Base-by-base conservation (phyloP, 2,113 vertebrate species). In the Craseonycteris thonglongyai region DNA sequence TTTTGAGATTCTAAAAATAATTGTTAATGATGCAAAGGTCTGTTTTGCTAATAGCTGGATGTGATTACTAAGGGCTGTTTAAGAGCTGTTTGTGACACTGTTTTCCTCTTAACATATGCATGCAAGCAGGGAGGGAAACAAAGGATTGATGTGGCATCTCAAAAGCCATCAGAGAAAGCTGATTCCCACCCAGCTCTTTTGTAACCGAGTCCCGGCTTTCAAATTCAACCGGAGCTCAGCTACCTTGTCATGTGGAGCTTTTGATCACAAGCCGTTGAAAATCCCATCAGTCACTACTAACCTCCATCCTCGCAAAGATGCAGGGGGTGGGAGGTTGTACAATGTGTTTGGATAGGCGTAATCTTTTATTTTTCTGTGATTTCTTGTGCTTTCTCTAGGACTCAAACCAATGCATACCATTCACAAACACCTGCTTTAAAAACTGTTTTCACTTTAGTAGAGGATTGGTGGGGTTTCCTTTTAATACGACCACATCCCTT, bases 361-460 rank as follows among this genome's bases (percentile, higher is more conserved):
- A 82, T 95, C 42, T 97, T 81, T 45, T 66, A 95, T 91, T 95
- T 95, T 95, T 96, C 97, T 91, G 30, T 96, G 76, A 95, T 97
- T 95, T 95, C 94, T 95, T 96, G 94, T 95, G 96, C 83, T 94
- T 95, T 22, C 91, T 97, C 94, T 80, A 96, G 96, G 93, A 92
- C 78, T 95, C 95, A 97, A 96, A 94, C 76, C 38, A 47, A 82
- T 79, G 15, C 54, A 95, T 93, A 92, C 24, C 89, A 93, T 94
- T 59, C 45, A 21, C 49, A 63, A 91, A 81, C 58, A 80, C 56
- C 12, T 5, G 0, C 13, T 92, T 80, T 24, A 15, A 68, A 88
- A 84, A 78, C 75, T 63, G 84, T 82, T 92, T 74, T 72, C 84
- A 72, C 90, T 92, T 87, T 79, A 75, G 85, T 97, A 96, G 97